Evolutionary conservation across 2,113 vertebrate genomes (phyloP).

Genomic region (Solenodon paradoxus): DNA sequence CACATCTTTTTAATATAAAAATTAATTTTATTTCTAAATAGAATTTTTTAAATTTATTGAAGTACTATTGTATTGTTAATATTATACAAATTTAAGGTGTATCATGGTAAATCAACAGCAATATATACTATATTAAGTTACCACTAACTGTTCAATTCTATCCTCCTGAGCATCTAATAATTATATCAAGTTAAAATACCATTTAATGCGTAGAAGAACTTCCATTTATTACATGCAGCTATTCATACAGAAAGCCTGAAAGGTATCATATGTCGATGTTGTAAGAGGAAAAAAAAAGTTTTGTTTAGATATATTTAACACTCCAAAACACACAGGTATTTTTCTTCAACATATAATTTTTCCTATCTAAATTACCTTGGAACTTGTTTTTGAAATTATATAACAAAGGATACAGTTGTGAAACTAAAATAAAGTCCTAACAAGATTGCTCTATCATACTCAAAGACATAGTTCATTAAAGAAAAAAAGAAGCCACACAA

Average conservation of each 20-base stretch:
- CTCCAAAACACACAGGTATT: conserved; percentile 38
- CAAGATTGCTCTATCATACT: neutral
- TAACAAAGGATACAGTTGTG: neutral
- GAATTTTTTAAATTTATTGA: too few species aligned
- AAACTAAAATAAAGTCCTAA: conserved; percentile 34
- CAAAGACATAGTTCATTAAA: neutral
- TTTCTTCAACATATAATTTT: conserved; percentile 30
- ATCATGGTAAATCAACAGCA: too few species aligned
- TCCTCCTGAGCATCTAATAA: neutral
- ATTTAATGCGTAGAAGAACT: neutral
- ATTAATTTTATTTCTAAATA: too few species aligned
- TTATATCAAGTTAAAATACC: neutral
- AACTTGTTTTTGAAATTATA: conserved; percentile 2
- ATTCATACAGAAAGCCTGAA: neutral
- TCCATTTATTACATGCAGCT: neutral
- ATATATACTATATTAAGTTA: too few species aligned
- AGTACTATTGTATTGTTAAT: too few species aligned
- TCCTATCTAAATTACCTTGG: conserved; percentile 1
- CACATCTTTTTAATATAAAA: too few species aligned
- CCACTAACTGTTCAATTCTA: too few species aligned
- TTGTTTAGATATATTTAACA: neutral
- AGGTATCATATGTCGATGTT: neutral
- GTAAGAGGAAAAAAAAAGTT: neutral
- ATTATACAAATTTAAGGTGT: too few species aligned
- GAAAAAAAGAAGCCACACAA: neutral